Percentiles rank a stretch among this genome's conserved stretches.
These are phyloP conservation scores for Drosophila trichaetosa DNA, from an alignment of 2,888 invertebrate species.

Conservation along the genomic window DNA sequence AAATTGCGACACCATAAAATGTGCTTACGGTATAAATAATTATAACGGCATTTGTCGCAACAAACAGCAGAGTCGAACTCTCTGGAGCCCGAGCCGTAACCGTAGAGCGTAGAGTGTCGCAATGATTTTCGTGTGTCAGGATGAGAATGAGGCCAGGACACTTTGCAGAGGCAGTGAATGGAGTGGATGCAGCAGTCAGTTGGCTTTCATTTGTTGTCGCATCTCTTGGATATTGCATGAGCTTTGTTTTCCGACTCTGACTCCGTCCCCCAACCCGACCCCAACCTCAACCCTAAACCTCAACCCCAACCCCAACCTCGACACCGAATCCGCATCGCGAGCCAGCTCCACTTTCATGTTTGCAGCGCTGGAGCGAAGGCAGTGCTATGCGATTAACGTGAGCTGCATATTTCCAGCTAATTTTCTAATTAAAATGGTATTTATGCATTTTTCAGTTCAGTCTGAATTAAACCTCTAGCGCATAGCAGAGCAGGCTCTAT, in stretches of 20 bases:
- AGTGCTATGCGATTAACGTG: constrained; percentile 84
- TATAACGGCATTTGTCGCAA: constrained; percentile 80
- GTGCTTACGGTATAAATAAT: constrained; percentile 84
- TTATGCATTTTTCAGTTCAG: constrained; percentile 83
- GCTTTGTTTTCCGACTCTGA: constrained; percentile 29
- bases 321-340: constrained; percentile 31
- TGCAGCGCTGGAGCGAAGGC: constrained; percentile 25
- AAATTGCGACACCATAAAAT: constrained; percentile 83
- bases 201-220: constrained; percentile 69
- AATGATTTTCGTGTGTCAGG: constrained; percentile 75
- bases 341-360: constrained; percentile 57
- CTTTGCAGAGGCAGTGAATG: constrained; percentile 9
- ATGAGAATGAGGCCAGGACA: constrained; percentile 23
- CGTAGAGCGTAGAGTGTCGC: constrained; percentile 48
- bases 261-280: not conserved
- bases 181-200: constrained; percentile 43
- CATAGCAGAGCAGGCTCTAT: constrained; percentile 12
- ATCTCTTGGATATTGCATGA: constrained; percentile 81
- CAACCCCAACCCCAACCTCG: not conserved
- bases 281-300: constrained; percentile 2
- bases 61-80: constrained; percentile 70
- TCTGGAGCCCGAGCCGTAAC: constrained; percentile 34
- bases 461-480: constrained; percentile 64
- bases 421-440: constrained; percentile 85
- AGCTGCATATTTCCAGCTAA: constrained; percentile 85